Percentiles rank a stretch among this genome's conserved stretches.
phyloP scores from a whole-genome alignment of 2,113 vertebrate genomes.

The Anseranas semipalmata region DNA sequence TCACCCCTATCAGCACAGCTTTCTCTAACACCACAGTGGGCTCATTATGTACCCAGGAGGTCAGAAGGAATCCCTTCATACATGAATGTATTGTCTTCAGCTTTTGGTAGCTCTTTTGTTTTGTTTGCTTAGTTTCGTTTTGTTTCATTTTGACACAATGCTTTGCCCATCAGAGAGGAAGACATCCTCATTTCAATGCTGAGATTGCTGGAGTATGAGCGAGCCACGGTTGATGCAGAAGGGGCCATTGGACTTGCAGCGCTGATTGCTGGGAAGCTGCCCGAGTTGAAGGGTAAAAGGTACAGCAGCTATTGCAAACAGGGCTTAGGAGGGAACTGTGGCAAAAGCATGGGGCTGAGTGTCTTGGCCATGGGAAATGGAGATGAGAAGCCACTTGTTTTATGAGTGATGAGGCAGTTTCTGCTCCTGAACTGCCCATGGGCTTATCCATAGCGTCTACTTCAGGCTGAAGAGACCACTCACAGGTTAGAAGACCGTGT shows the following conservation, averaged over 20 bases:
- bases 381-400: not conserved
- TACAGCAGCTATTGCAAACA: conserved; percentile 8
- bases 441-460: not conserved
- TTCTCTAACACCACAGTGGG: not conserved
- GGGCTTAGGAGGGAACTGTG: not conserved
- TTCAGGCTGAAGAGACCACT: not conserved
- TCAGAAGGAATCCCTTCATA: not conserved
- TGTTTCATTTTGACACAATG: not conserved
- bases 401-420: not conserved
- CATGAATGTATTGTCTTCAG: not conserved
- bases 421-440: not conserved
- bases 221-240: conserved; percentile 84
- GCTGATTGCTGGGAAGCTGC: conserved; percentile 82
- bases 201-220: conserved; percentile 88
- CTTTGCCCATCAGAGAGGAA: conserved; percentile 78
- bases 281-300: conserved; percentile 89
- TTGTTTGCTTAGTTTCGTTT: not conserved
- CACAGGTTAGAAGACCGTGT: not conserved
- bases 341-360: not conserved
- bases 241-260: conserved; percentile 89
- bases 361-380: accelerated
- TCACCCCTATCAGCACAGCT: not conserved
- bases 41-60: not conserved
- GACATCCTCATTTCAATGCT: conserved; percentile 87
- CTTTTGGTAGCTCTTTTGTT: not conserved